Conservation (phyloP, 2,888 invertebrate species). For the Diabrotica balteata region DNA sequence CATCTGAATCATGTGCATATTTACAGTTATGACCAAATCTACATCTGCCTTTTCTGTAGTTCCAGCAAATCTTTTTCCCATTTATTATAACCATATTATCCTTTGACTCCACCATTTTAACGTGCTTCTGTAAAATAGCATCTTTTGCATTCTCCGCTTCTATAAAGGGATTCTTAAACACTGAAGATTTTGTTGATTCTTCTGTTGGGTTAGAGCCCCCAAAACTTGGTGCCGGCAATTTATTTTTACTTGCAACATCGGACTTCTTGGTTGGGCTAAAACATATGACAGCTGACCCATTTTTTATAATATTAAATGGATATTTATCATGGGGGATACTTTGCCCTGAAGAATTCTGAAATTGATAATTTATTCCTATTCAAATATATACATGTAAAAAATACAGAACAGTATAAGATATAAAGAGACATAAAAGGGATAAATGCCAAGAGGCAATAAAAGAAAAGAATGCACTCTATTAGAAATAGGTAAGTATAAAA, state of each 20-base stretch:
- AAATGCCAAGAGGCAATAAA: too few species aligned
- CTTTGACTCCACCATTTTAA: conserved; percentile 59
- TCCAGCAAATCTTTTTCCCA: conserved; percentile 91
- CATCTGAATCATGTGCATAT: conserved; percentile 89
- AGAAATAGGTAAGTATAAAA: too few species aligned
- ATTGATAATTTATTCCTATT: too few species aligned
- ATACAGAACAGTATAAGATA: too few species aligned
- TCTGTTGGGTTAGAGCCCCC: conserved; percentile 39
- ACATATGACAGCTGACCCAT: conserved; percentile 58
- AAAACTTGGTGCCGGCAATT: conserved; percentile 72
- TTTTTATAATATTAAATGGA: conserved; percentile 49
- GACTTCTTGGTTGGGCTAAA: conserved; percentile 49
- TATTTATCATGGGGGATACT: conserved; percentile 8
- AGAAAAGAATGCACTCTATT: too few species aligned
- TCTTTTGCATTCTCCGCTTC: conserved; percentile 87
- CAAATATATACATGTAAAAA: too few species aligned
- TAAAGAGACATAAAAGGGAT: too few species aligned
- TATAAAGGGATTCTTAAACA: conserved; percentile 86
- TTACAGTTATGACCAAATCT: conserved; percentile 91
- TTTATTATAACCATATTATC: conserved; percentile 78
- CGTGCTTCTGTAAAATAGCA: conserved; percentile 68
- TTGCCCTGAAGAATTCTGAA: neutral
- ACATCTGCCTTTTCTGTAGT: conserved; percentile 88
- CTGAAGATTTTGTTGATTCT: conserved; percentile 67
- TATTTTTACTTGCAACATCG: conserved; percentile 44